Evolutionary conservation across 2,888 invertebrate species (phyloP).

Genomic region (Pterobdella sp.): DNA sequence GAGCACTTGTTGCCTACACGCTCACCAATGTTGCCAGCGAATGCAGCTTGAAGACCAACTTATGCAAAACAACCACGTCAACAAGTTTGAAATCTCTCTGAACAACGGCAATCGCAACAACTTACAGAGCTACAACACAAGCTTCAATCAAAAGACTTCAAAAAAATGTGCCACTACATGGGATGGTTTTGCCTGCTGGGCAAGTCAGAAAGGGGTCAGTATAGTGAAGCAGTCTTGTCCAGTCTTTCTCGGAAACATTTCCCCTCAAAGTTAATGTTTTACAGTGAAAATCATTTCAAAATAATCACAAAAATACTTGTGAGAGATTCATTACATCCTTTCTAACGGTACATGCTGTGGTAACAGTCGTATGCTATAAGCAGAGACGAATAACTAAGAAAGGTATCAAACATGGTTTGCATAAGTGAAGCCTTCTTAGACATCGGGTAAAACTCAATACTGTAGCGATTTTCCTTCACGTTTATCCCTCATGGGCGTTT

Average conservation of each 20-base stretch:
- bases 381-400: too few relatives aligned
- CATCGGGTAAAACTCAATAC: too few relatives aligned
- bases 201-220: background rate
- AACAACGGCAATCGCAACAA: background rate
- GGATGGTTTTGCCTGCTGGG: conserved; percentile 32
- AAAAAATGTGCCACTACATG: conserved; percentile 16
- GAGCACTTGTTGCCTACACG: background rate
- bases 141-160: background rate
- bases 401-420: too few relatives aligned
- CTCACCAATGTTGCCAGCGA: conserved; percentile 5
- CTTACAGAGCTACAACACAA: background rate
- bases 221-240: conserved; percentile 21
- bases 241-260: conserved; percentile 9
- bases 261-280: conserved; percentile 13
- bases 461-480: too few relatives aligned
- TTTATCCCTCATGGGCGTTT: too few relatives aligned
- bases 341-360: too few relatives aligned
- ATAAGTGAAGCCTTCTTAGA: too few relatives aligned
- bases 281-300: too few relatives aligned
- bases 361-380: too few relatives aligned
- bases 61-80: background rate
- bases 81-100: background rate
- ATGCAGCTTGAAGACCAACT: background rate
- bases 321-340: too few relatives aligned
- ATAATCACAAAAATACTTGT: too few relatives aligned